phyloP scores from a whole-genome alignment of 2,113 vertebrate genomes.

The Spea multiplicata region DNA sequence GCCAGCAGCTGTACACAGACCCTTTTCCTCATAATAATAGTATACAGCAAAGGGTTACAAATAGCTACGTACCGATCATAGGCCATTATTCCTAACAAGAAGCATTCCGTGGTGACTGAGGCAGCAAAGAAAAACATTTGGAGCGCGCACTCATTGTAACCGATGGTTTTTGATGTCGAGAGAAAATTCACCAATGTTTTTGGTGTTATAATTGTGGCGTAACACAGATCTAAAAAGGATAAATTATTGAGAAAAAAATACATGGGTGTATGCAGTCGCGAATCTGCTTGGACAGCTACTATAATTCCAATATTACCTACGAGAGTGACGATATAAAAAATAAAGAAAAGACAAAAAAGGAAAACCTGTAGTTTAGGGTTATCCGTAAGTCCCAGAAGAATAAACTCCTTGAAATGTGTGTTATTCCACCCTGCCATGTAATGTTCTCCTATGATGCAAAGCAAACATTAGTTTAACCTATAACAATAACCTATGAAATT shows the following conservation, averaged over 20 bases:
- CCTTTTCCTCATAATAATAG: neutral
- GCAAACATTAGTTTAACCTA: neutral
- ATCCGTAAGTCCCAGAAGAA: constrained; percentile 18
- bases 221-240: constrained; percentile 23
- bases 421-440: constrained; percentile 27
- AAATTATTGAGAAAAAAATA: constrained; percentile 31
- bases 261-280: constrained; percentile 17
- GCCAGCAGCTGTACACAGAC: constrained; percentile 5
- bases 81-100: constrained; percentile 22
- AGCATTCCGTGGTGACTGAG: constrained; percentile 16
- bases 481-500: neutral
- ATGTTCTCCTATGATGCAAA: neutral
- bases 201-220: constrained; percentile 19
- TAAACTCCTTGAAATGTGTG: constrained; percentile 2
- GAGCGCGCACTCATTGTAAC: constrained; percentile 9
- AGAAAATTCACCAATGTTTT: constrained; percentile 16
- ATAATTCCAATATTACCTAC: constrained; percentile 17
- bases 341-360: constrained; percentile 11
- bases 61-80: constrained; percentile 30
- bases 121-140: constrained; percentile 31
- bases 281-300: neutral
- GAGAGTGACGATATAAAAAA: constrained; percentile 15
- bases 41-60: constrained; percentile 23
- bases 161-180: neutral
- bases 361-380: constrained; percentile 7